Base-by-base conservation (phyloP, 1,140 invertebrate genomes). In the Lutraria rhynchaena region DNA sequence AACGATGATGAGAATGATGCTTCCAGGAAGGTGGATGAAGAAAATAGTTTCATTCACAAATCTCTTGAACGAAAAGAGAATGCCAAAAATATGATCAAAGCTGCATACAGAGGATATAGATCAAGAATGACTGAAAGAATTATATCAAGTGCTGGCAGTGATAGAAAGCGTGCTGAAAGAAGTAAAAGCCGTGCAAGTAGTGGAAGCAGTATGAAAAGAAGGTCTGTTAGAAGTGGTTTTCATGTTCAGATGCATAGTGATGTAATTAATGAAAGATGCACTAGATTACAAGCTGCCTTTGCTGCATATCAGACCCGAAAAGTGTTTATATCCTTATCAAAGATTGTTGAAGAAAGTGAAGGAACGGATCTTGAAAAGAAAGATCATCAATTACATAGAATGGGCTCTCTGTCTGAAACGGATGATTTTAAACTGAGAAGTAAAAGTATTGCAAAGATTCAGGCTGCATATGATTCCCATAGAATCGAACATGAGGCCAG, bases 371-470 rank as follows among this genome's bases (percentile, higher is more conserved):
- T 27, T n/a, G 11, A 74, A 19, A 60, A 5, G 15, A 46, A n/a
- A 27, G 51, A 31, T n/a, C 49, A 73, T n/a, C 51, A 73, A 37
- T 17, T 69, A 2, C 46, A 78, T 29, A 67, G 75, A 57, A 78
- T 78, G 75, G 75, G 75, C 7, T 78, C 75, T 35, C 46, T 78
- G 15, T 78, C 75, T 41, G 75, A 78, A 35, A 78, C 75, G 3
- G 75, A 78, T 69, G 75, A 78, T 57, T 65, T 78, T 19, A 78
- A 78, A 57, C 63, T 78, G 5, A 78, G 75, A 69, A 60, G 65
- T 37, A 78, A 78, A 41, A 57, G 15, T 57, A 78, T 78, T 57
- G 75, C 75, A 31, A 78, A 78, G 27, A 78, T 78, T 11, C 75
- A 78, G 33, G 75, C 75, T 19, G n/a, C 53, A 17, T 67, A 49